Base-by-base conservation (phyloP, 1,140 invertebrate species). In the Anthonomus grandis region DNA sequence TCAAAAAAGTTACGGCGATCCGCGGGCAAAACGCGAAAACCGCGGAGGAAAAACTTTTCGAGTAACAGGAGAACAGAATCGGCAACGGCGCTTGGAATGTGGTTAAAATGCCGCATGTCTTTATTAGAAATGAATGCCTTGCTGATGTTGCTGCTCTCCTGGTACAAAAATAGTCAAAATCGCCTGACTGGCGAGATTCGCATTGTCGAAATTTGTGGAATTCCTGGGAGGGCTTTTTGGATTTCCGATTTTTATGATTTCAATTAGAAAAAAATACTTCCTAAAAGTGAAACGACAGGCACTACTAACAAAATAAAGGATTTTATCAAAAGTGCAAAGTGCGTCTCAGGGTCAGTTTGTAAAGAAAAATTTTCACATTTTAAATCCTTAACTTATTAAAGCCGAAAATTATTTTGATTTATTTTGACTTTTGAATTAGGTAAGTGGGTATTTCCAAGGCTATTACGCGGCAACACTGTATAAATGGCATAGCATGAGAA, bases 141-240 rank as follows among this genome's bases (percentile, higher is more conserved):
- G n/a, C 27, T n/a, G 6, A 31, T 31, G 27, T 38, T 13, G n/a
- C 36, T 38, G 36, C 17, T 38, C n/a, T 38, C 36, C 36, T 38
- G 36, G 4, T 38, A 5, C 36, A 38, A n/a, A 38, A 38, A 38
- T 38, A 38, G 36, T 38, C 36, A 38, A 38, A 38, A 38, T 38
- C 36, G 36, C 36, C 36, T 38, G 36, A 38, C 36, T 38, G 4
- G n/a, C n/a, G n/a, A 5, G 36, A 38, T 38, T 38, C 36, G 36
- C 36, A 38, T 38, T 38, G 36, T 38, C 36, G 36, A 38, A 38
- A 38, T 38, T 38, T 4, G 4, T 38, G 4, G 36, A n/a, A 38
- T 38, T 38, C 36, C 36, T 13, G 4, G 17, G 4, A 38, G n/a
- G n/a, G n/a, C 4, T 13, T 12, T 4, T 13, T 38, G 36, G 4